Conservation (phyloP, 2,888 invertebrate genomes). For the Xylota sylvarum region DNA sequence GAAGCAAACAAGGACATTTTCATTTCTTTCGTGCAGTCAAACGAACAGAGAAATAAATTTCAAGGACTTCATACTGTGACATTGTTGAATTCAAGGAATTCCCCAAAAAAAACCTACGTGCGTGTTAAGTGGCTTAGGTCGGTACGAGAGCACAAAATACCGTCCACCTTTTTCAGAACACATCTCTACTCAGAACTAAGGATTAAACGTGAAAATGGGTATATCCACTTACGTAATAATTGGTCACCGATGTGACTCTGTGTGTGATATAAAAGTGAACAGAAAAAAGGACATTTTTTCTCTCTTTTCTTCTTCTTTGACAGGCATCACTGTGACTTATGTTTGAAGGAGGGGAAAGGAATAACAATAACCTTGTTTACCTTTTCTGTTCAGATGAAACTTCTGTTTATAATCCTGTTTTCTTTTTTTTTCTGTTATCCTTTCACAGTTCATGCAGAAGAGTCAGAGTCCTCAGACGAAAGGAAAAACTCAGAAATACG, state of each 20-base stretch:
- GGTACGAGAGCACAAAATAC: constrained; percentile 28
- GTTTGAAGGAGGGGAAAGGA: background rate
- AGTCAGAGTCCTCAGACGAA: constrained; percentile 65
- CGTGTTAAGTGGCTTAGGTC: constrained; percentile 74
- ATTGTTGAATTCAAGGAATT: constrained; percentile 57
- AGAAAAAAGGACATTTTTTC: background rate
- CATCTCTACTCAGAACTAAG: background rate
- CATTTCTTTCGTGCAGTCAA: constrained; percentile 20
- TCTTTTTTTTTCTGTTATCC: constrained; percentile 38
- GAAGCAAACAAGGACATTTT: constrained; percentile 42
- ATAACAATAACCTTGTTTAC: constrained; percentile 41
- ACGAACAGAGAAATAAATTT: constrained; percentile 18
- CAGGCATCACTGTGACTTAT: constrained; percentile 40
- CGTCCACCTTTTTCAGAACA: constrained; percentile 7
- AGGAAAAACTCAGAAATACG: constrained; percentile 49
- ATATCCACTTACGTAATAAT: constrained; percentile 61
- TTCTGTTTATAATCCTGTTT: constrained; percentile 37
- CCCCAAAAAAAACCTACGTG: constrained; percentile 9
- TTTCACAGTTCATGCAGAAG: constrained; percentile 67
- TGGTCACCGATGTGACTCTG: constrained; percentile 14
- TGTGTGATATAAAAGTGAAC: background rate
- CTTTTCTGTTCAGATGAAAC: constrained; percentile 3
- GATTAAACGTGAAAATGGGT: constrained; percentile 37
- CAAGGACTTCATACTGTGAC: constrained; percentile 60
- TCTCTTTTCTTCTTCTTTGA: background rate